Evolutionary conservation across 2,113 vertebrate species (phyloP).

Genomic region (Varanus komodoensis): DNA sequence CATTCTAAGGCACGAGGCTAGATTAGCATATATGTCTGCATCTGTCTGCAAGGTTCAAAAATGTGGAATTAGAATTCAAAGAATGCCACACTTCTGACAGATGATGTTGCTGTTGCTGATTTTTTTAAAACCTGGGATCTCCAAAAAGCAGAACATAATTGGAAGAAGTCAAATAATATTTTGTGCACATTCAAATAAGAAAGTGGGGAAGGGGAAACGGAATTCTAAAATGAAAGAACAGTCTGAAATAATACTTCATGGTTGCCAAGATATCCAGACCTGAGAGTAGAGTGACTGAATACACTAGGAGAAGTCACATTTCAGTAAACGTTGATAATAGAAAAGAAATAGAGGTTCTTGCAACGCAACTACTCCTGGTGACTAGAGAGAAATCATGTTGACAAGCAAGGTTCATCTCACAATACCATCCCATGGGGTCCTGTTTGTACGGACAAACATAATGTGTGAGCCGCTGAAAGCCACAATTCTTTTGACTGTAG

Average conservation of each 20-base stretch:
- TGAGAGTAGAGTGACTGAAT: not conserved
- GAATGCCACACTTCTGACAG: constrained; percentile 2
- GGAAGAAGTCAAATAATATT: not conserved
- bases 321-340: not conserved
- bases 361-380: not conserved
- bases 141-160: constrained; percentile 39
- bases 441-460: not conserved
- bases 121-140: constrained; percentile 24
- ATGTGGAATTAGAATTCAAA: constrained; percentile 33
- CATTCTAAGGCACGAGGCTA: constrained; percentile 41
- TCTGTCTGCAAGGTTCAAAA: not conserved
- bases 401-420: not conserved
- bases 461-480: not conserved
- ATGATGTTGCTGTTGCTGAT: not conserved
- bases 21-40: not conserved
- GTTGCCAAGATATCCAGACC: not conserved
- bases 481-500: not conserved
- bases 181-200: not conserved
- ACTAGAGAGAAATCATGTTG: not conserved
- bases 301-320: not conserved
- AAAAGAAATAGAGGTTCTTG: not conserved
- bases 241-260: not conserved
- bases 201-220: not conserved
- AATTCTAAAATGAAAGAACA: accelerated
- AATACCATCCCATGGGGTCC: too few relatives aligned